Conservation (phyloP, 2,113 vertebrate species). For the Motacilla alba region DNA sequence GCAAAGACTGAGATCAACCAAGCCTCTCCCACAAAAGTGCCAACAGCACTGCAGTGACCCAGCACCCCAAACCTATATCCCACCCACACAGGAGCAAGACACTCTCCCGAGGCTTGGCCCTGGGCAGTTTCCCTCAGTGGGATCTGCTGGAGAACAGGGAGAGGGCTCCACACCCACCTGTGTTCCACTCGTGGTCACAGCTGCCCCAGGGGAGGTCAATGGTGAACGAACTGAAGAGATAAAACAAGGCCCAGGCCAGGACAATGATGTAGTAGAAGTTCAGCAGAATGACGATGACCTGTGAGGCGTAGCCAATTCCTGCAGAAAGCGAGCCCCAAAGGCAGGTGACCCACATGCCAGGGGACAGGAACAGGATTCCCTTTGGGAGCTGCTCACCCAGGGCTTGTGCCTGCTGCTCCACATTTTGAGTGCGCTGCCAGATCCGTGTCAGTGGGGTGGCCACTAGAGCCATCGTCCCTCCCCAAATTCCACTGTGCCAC, state of each 20-base stretch:
- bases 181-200: conserved; percentile 93
- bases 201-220: conserved; percentile 89
- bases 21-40: neutral
- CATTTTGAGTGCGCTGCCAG: fast-evolving
- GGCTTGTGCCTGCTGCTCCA: neutral
- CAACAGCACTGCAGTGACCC: neutral
- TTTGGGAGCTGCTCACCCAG: neutral
- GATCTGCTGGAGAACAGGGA: neutral
- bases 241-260: conserved; percentile 94
- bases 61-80: neutral
- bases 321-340: neutral
- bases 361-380: neutral
- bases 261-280: conserved; percentile 94
- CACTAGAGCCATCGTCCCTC: neutral
- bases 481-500: neutral
- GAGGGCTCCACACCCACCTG: conserved; percentile 69
- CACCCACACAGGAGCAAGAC: neutral
- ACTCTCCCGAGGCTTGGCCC: neutral
- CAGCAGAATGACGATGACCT: conserved; percentile 86
- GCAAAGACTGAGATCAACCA: neutral
- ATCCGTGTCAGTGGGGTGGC: fast-evolving
- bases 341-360: neutral
- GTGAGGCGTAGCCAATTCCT: conserved; percentile 91
- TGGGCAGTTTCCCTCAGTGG: neutral
- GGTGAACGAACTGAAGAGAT: conserved; percentile 88